These are phyloP conservation scores for Heliothis virescens DNA, from an alignment of 1,140 invertebrate species.

Conservation along the genomic window DNA sequence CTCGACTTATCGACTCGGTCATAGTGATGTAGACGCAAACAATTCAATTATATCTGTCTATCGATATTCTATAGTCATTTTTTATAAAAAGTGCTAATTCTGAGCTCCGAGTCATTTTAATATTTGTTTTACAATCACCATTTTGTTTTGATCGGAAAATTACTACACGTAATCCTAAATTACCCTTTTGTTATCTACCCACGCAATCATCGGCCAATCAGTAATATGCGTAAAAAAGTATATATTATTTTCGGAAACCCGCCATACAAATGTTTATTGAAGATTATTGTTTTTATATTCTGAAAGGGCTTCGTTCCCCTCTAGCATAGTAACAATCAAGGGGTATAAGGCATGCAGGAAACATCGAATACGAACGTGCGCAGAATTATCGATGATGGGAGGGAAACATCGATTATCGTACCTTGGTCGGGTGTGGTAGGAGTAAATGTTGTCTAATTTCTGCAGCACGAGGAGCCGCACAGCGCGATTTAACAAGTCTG, in stretches of 20 bases:
- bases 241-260: constrained; percentile 13
- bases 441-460: constrained; percentile 85
- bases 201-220: constrained; percentile 9
- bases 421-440: constrained; percentile 86
- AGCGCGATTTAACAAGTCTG: constrained; percentile 82
- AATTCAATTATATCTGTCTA: too few species aligned
- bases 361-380: constrained; percentile 53
- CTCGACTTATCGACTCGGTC: too few species aligned
- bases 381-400: constrained; percentile 49
- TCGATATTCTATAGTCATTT: too few species aligned
- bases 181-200: not conserved
- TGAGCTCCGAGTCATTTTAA: too few species aligned
- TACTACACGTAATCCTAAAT: constrained; percentile 15
- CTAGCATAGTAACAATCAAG: constrained; percentile 40
- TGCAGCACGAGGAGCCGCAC: constrained; percentile 83
- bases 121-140: not conserved
- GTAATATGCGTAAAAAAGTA: not conserved
- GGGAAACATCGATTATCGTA: constrained; percentile 82
- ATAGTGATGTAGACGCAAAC: too few species aligned
- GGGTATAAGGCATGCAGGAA: constrained; percentile 56
- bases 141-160: not conserved
- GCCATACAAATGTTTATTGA: constrained; percentile 9
- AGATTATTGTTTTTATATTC: not conserved
- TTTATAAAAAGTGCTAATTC: too few species aligned
- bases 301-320: constrained; percentile 11